phyloP scores from a whole-genome alignment of 2,888 invertebrate species.

The Eumacrocentrus americanus region DNA sequence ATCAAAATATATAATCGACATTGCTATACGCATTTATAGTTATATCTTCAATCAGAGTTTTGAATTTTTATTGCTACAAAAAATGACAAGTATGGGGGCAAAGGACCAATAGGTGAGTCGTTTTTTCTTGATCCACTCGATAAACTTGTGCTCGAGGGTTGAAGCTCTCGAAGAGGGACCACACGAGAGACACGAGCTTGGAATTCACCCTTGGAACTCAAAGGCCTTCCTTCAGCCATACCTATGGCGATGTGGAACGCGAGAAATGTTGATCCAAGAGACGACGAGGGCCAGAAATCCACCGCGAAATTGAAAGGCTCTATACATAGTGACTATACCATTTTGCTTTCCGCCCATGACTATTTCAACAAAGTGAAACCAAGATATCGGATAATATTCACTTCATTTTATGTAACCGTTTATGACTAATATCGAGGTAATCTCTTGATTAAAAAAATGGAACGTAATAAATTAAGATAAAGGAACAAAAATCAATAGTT shows the following conservation, averaged over 20 bases:
- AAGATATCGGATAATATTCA: no score
- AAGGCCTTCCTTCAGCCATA: background rate
- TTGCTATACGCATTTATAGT: background rate
- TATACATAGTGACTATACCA: no score
- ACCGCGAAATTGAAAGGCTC: constrained; percentile 47
- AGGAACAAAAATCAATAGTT: no score
- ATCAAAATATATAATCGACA: background rate
- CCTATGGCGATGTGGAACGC: constrained; percentile 19
- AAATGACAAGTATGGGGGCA: background rate
- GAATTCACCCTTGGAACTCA: background rate
- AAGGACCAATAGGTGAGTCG: background rate
- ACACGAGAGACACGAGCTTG: background rate
- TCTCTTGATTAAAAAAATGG: no score
- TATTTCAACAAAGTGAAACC: no score
- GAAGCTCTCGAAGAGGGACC: no score
- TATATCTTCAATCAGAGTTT: background rate
- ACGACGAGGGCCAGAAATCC: constrained; percentile 44
- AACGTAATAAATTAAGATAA: no score
- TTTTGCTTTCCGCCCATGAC: no score
- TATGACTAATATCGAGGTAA: background rate
- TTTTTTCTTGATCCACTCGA: constrained; percentile 22
- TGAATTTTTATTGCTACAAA: background rate
- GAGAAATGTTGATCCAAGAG: constrained; percentile 30
- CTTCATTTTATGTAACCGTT: no score
- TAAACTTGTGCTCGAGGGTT: constrained; percentile 18